Conservation (phyloP, 2,113 vertebrate species). For the Crocuta crocuta region DNA sequence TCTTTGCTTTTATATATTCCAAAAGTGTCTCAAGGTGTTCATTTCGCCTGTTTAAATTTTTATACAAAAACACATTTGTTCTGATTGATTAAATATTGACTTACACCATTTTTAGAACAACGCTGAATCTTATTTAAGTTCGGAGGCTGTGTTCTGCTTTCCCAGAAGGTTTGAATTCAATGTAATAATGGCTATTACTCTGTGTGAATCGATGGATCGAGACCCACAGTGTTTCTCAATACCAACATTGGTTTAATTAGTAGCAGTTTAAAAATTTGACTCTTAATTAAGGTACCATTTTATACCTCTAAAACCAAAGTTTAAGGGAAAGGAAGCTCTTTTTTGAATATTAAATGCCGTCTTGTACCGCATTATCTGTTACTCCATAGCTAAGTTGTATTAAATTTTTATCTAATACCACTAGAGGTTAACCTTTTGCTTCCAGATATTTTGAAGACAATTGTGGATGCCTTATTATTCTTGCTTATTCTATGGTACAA, state of each 20-base stretch:
- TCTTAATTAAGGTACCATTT: conserved; percentile 69
- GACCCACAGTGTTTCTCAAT: conserved; percentile 26
- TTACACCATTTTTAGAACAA: conserved; percentile 75
- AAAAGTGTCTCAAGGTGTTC: conserved; percentile 84
- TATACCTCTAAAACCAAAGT: conserved; percentile 30
- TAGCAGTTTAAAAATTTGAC: conserved; percentile 67
- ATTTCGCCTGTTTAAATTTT: conserved; percentile 89
- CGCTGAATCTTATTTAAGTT: conserved; percentile 80
- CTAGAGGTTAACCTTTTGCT: conserved; percentile 29
- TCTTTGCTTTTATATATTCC: conserved; percentile 80
- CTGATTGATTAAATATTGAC: conserved; percentile 84
- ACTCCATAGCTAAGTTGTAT: background rate
- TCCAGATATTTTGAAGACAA: conserved; percentile 29
- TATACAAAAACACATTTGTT: conserved; percentile 83
- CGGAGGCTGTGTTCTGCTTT: conserved; percentile 42
- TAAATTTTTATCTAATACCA: background rate
- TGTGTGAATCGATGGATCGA: conserved; percentile 62
- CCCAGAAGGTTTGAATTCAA: conserved; percentile 61
- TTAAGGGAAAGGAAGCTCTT: conserved; percentile 45
- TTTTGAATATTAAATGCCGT: background rate
- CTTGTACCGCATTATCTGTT: background rate
- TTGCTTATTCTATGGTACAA: background rate
- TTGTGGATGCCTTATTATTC: background rate
- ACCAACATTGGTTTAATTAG: conserved; percentile 53
- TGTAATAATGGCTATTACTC: conserved; percentile 52